These are phyloP conservation scores for Actinopyga echinites DNA, from an alignment of 53 echinoderm and acorn worm species.

Conservation along the genomic window DNA sequence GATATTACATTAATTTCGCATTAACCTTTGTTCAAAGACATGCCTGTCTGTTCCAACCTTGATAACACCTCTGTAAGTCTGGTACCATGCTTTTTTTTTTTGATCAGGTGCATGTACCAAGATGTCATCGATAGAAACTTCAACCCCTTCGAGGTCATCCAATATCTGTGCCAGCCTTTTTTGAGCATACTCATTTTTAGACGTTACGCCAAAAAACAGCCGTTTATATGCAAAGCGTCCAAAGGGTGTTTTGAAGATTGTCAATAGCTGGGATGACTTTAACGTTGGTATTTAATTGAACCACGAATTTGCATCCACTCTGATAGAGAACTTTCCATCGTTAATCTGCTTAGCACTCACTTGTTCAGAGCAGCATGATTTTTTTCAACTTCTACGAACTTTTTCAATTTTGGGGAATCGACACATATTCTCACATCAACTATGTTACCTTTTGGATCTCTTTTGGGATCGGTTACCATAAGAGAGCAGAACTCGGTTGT, in stretches of 20 bases:
- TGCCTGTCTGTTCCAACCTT: constrained; percentile 30
- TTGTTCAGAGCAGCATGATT: constrained; percentile 23
- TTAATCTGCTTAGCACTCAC: constrained; percentile 50
- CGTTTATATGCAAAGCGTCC: constrained; percentile 49
- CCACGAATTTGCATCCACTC: constrained; percentile 60
- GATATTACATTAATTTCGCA: constrained; percentile 36
- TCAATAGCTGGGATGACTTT: constrained; percentile 35
- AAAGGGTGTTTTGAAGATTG: constrained; percentile 63
- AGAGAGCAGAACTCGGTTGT: constrained; percentile 65
- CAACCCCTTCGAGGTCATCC: no score
- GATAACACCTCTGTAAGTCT: constrained; percentile 26
- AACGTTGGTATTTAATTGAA: constrained; percentile 59
- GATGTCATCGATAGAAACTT: no score
- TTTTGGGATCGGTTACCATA: constrained; percentile 63
- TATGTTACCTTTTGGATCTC: constrained; percentile 32
- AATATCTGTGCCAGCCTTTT: constrained; percentile 40
- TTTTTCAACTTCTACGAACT: constrained; percentile 46
- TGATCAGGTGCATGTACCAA: constrained; percentile 34
- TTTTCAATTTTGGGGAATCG: constrained; percentile 55
- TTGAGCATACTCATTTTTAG: constrained; percentile 47
- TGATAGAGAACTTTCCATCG: constrained; percentile 54
- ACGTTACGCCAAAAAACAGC: constrained; percentile 62
- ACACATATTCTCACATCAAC: constrained; percentile 68
- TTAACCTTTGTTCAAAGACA: constrained; percentile 42
- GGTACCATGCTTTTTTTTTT: constrained; percentile 35